phyloP scores from a whole-genome alignment of 1,140 invertebrate species.

The Leguminivora glycinivorella region DNA sequence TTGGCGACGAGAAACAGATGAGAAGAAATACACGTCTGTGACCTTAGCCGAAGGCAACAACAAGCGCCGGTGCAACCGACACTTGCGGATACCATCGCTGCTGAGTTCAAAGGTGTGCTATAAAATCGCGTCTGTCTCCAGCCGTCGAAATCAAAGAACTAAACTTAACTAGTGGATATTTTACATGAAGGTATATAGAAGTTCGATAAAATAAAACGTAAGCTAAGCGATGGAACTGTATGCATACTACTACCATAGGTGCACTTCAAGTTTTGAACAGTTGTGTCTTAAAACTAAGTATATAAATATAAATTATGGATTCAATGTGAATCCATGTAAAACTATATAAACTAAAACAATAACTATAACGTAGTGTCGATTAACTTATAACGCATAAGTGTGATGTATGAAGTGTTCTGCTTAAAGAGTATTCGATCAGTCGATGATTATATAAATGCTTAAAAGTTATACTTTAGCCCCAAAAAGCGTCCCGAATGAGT shows the following conservation, averaged over 20 bases:
- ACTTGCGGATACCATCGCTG: neutral
- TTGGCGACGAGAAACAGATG: neutral
- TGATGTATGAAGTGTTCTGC: constrained; percentile 43
- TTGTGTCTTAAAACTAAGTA: constrained; percentile 47
- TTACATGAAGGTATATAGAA: constrained; percentile 39
- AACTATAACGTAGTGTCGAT: constrained; percentile 41
- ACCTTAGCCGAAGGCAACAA: neutral
- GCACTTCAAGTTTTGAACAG: constrained; percentile 49
- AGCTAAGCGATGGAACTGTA: constrained; percentile 58
- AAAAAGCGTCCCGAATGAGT: constrained; percentile 52
- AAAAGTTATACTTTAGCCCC: constrained; percentile 60
- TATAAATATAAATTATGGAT: constrained; percentile 40
- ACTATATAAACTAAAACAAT: constrained; percentile 47
- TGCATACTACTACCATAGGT: constrained; percentile 62
- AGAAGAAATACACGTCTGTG: neutral
- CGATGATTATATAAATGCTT: constrained; percentile 68
- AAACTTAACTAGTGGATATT: constrained; percentile 23
- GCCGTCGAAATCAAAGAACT: neutral
- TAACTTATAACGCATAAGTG: constrained; percentile 42
- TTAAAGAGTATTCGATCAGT: constrained; percentile 56
- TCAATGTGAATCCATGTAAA: constrained; percentile 52
- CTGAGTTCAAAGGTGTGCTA: neutral
- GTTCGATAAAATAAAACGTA: constrained; percentile 37
- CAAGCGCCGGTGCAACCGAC: neutral
- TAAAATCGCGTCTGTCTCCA: neutral